Percentiles rank a stretch among this genome's conserved stretches.
These are phyloP conservation scores for Autographa pulchrina DNA, from an alignment of 2,888 invertebrate species.

Conservation along the genomic window DNA sequence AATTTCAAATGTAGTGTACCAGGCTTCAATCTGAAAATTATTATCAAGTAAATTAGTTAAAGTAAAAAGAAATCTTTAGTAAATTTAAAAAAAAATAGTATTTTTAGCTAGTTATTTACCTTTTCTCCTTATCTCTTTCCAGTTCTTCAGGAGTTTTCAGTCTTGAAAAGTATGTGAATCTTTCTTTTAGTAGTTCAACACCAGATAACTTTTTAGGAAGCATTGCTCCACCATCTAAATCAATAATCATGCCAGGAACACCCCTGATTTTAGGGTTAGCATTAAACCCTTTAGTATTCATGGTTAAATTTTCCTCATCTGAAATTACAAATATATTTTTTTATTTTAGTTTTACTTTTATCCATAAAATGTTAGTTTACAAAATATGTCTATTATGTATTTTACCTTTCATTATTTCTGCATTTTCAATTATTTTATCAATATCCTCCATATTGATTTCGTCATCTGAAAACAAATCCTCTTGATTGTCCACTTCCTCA, in stretches of 20 bases:
- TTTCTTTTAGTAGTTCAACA: conserved; percentile 91
- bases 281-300: conserved; percentile 58
- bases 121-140: conserved; percentile 88
- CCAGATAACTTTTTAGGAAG: conserved; percentile 85
- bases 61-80: neutral
- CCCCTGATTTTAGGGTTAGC: conserved; percentile 85
- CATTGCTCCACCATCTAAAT: conserved; percentile 71
- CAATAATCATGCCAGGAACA: conserved; percentile 86
- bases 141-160: conserved; percentile 86
- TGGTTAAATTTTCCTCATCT: conserved; percentile 60
- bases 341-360: neutral
- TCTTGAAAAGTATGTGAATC: conserved; percentile 92
- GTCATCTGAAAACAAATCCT: conserved; percentile 74
- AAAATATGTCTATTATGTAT: too few species aligned
- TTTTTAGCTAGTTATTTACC: too few species aligned
- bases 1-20: conserved; percentile 93
- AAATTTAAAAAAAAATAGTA: too few species aligned
- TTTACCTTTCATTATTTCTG: conserved; percentile 73
- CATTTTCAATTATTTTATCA: conserved; percentile 79
- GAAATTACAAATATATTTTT: conserved; percentile 45
- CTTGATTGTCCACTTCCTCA: conserved; percentile 54
- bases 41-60: neutral
- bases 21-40: conserved; percentile 86
- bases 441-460: conserved; percentile 80
- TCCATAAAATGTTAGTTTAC: too few species aligned